Evolutionary conservation across 2,797 vertebrate species (phyloP), one percentile per base, ranked within the genome.

Genomic region (Ataeniobius toweri): DNA sequence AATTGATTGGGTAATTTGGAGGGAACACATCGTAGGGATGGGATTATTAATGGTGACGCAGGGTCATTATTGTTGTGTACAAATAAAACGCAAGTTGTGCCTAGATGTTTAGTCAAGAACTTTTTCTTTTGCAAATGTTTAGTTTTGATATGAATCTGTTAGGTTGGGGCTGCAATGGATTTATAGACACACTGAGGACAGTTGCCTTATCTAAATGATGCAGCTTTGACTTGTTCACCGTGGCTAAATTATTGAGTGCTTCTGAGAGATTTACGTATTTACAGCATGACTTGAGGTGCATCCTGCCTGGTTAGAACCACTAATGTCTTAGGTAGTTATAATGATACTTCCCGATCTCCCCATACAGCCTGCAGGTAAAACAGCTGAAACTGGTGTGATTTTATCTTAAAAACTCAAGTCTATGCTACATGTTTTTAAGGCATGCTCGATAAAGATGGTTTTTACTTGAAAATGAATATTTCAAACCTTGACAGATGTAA

Each of bases 281-380:
- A 83, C 79, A 91, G 88, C 84, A 2, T 84, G 77, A 85, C 88
- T 86, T 83, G 79, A 82, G 81, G 91, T 88, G 79, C 80, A 70
- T 91, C 89, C 76, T 80, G 72, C 87, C 86, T 83, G 80, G 86
- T 86, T 90, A 88, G 90, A 89, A 91, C 88, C 85, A 88, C 83
- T 91, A 74, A 81, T 51, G 58, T 85, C 91, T 80, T 86, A 90
- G 81, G 86, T 77, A 18, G 76, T 88, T 84, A 91, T 89, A 92
- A 85, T 84, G 65, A 50, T 81, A 55, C 75, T 85, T 83, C 88
- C 85, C 79, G 73, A 68, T n/a, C 78, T 77, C 67, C 74, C 75
- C 67, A 78, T 76, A 56, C 70, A 80, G 67, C 59, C 79, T 71
- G 73, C 75, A 75, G 72, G 81, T 83, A 83, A 70, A 80, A 78